phyloP scores from a whole-genome alignment of 2,888 invertebrate species.

The Chloromyia formosa region DNA sequence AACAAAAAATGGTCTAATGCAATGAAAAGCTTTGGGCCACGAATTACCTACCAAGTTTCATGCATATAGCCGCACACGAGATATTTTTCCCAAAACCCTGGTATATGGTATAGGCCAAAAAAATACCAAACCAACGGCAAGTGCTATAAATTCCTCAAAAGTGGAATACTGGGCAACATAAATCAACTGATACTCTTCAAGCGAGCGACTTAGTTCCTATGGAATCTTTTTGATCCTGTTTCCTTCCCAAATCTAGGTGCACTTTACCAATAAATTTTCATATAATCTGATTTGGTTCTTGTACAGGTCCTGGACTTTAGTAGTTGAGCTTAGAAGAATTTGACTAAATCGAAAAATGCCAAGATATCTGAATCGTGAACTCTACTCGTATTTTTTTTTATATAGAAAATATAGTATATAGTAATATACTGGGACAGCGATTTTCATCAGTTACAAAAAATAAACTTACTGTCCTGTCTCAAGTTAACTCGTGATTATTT shows the following conservation, averaged over 20 bases:
- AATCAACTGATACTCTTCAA: constrained; percentile 4
- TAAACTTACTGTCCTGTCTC: constrained; percentile 35
- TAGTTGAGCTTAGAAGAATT: neutral
- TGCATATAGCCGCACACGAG: too few relatives aligned
- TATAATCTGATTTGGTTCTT: constrained; percentile 38
- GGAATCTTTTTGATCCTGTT: constrained; percentile 20
- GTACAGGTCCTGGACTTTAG: neutral
- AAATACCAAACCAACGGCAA: too few relatives aligned
- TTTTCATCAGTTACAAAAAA: constrained; percentile 24
- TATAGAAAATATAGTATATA: neutral
- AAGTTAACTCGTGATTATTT: constrained; percentile 38
- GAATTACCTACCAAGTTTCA: too few relatives aligned
- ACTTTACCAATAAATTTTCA: constrained; percentile 36
- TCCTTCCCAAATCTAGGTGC: too few relatives aligned
- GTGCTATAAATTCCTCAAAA: constrained; percentile 29
- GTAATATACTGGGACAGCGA: constrained; percentile 18
- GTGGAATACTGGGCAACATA: constrained; percentile 29
- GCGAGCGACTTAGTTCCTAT: neutral
- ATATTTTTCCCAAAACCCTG: too few relatives aligned
- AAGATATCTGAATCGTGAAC: constrained; percentile 12
- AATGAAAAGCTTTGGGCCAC: too few relatives aligned
- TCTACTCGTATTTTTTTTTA: constrained; percentile 4
- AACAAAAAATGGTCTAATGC: too few relatives aligned
- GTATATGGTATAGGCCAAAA: too few relatives aligned
- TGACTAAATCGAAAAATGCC: constrained; percentile 14